These are phyloP conservation scores for Drosophila simulans DNA, from an alignment of 1,140 invertebrate species.

Conservation along the genomic window DNA sequence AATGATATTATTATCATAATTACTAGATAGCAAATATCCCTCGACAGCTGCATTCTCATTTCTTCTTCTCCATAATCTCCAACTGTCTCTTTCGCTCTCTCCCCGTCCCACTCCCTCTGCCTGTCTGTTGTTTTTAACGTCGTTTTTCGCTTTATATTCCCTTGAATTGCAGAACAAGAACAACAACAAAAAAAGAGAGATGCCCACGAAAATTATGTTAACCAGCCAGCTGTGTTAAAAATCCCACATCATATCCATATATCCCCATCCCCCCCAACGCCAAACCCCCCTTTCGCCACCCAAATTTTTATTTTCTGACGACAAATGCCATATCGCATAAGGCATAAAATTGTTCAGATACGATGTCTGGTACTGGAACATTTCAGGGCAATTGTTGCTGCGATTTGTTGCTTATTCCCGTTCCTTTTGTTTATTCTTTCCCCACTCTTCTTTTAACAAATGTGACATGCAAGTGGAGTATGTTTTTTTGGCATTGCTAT, in stretches of 20 bases:
- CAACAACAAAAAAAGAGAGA: conserved; percentile 27
- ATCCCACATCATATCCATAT: conserved; percentile 60
- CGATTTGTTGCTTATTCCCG: conserved; percentile 1
- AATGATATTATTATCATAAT: not conserved
- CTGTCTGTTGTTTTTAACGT: conserved; percentile 52
- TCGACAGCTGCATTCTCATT: not conserved
- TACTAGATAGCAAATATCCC: not conserved
- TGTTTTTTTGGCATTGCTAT: conserved; percentile 11
- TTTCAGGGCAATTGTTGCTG: conserved; percentile 22
- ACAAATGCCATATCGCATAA: conserved; percentile 34
- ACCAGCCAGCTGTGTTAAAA: conserved; percentile 75
- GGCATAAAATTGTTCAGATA: conserved; percentile 44
- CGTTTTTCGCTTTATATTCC: conserved; percentile 44
- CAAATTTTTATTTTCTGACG: not conserved
- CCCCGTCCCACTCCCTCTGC: conserved; percentile 10
- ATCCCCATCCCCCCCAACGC: not conserved
- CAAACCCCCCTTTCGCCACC: not conserved
- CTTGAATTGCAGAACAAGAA: conserved; percentile 36
- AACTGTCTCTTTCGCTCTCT: conserved; percentile 9
- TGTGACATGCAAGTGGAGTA: conserved; percentile 11
- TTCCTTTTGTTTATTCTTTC: not conserved
- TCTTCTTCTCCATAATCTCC: conserved; percentile 3
- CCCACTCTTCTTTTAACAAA: not conserved
- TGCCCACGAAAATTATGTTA: conserved; percentile 83
- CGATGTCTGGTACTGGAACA: conserved; percentile 8